These are phyloP conservation scores for Pachliopta kotzebuea DNA, from an alignment of 2,888 invertebrate species.

Conservation along the genomic window DNA sequence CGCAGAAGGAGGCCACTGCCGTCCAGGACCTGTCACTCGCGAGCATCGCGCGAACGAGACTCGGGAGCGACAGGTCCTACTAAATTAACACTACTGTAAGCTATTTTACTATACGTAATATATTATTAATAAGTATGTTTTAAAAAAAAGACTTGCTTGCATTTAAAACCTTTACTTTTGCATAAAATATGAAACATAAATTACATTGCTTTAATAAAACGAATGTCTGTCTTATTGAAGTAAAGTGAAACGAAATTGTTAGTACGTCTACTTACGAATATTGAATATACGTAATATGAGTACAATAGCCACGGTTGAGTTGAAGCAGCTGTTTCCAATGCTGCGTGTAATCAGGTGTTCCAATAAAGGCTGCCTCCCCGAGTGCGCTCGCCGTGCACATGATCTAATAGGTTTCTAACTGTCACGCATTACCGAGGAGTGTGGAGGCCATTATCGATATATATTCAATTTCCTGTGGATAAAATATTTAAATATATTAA, in stretches of 20 bases:
- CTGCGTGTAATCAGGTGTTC: constrained; percentile 25
- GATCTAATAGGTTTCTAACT: constrained; percentile 8
- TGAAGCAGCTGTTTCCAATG: constrained; percentile 19
- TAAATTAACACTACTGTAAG: too few relatives aligned
- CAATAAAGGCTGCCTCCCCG: constrained; percentile 24
- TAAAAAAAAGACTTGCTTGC: background rate
- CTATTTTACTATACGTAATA: too few relatives aligned
- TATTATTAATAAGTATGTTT: too few relatives aligned
- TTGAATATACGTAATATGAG: background rate
- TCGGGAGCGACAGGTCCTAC: too few relatives aligned
- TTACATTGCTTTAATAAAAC: too few relatives aligned
- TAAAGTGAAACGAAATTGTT: background rate
- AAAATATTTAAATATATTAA: too few relatives aligned
- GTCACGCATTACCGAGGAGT: background rate
- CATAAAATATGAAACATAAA: too few relatives aligned
- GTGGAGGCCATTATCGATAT: background rate
- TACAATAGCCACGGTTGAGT: constrained; percentile 15
- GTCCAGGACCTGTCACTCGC: too few relatives aligned
- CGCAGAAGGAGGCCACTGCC: too few relatives aligned
- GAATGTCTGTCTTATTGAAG: background rate
- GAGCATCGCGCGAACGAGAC: too few relatives aligned
- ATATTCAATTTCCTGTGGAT: too few relatives aligned
- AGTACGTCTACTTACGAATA: background rate
- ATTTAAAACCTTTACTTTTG: too few relatives aligned
- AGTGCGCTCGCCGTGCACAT: constrained; percentile 1